Evolutionary conservation across 2,797 vertebrate genomes (phyloP), one percentile per base, ranked within the genome.

Genomic region (Todus mexicanus): DNA sequence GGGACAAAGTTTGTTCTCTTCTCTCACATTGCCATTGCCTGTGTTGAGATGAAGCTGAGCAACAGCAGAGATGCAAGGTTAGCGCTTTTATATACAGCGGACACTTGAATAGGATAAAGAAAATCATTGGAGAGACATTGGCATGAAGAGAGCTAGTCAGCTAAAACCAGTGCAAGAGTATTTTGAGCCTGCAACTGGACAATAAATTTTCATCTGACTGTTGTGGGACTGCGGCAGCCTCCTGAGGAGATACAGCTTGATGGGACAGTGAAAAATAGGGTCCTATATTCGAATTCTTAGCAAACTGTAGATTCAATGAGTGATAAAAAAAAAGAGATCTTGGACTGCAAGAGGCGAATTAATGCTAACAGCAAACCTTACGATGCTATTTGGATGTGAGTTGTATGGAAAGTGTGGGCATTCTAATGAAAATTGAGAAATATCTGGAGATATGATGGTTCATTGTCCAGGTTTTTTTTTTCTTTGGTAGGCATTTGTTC

Each of bases 1-100:
- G 60, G 50, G 19, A 29, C 40, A 6, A 51, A 45, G n/a, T 54
- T 84, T 71, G 25, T 59, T 75, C 20, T 81, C 40, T 66, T 37
- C 48, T 74, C 37, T 81, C 15, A 7, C 2, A 0, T 38, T 70
- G 47, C 43, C 23, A 6, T 66, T 45, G 15, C 4, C 0, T 4
- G 7, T 45, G 50, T 10, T 78, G 72, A 84, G 64, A 29, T 64
- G 16, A 25, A 64, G 57, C 57, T 73, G 53, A 73, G 69, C n/a
- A 40, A 0, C 50, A 2, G 31, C 61, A 40, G 75, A 79, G 63
- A 5, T 48, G 69, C 59, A 7, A n/a, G 70, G 33, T 33, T 8
- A 31, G 54, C 50, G 23, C 16, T 31, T 75, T 50, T 22, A 1
- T 51, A 17, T 33, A 5, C 12, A 16, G 18, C 3, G 3, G 42